Evolutionary conservation across 2,113 vertebrate genomes (phyloP).

Genomic region (Phylloscopus trochilus): DNA sequence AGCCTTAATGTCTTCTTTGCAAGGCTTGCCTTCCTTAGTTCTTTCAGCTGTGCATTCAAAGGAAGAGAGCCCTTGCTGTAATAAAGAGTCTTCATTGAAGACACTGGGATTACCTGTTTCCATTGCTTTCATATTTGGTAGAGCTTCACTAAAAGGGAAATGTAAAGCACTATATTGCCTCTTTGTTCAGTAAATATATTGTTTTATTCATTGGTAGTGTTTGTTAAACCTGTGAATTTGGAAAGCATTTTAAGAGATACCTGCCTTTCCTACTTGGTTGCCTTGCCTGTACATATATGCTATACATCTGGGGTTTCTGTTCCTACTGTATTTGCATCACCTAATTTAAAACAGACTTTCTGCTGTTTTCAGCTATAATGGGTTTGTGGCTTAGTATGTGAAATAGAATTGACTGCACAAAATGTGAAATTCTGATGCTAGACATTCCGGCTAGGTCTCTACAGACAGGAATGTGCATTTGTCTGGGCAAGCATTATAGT

Average conservation of each 20-base stretch:
- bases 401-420: conserved; percentile 75
- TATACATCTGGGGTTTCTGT: conserved; percentile 26
- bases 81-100: background rate
- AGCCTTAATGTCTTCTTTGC: background rate
- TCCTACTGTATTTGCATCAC: conserved; percentile 61
- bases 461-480: conserved; percentile 80
- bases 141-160: background rate
- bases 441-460: conserved; percentile 77
- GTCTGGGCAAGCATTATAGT: conserved; percentile 74
- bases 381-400: conserved; percentile 65
- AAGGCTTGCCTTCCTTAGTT: background rate
- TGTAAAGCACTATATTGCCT: background rate
- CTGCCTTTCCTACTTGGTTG: background rate
- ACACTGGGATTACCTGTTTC: background rate
- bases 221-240: background rate
- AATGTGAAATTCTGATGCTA: conserved; percentile 74
- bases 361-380: conserved; percentile 64
- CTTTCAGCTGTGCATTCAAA: background rate
- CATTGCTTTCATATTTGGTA: background rate
- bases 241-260: background rate
- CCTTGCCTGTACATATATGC: background rate
- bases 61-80: background rate
- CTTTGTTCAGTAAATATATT: background rate
- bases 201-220: background rate
- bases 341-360: conserved; percentile 78